phyloP scores from a whole-genome alignment of 2,888 invertebrate genomes.

The Ferdinandea cuprea region DNA sequence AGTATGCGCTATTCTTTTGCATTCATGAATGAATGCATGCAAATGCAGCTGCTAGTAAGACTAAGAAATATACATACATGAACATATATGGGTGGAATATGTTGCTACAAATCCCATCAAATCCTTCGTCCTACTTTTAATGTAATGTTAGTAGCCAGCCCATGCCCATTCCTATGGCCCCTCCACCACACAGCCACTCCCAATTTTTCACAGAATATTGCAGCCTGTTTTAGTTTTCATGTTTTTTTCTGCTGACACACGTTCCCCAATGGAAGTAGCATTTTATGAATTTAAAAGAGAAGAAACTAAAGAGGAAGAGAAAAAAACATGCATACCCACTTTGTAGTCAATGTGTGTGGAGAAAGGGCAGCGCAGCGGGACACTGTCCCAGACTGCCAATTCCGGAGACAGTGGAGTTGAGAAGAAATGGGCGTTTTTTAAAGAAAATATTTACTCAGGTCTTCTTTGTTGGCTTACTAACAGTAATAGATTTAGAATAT shows the following conservation, averaged over 20 bases:
- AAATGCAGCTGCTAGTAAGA: slow-evolving; percentile 44
- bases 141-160: slow-evolving; percentile 4
- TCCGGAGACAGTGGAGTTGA: slow-evolving; percentile 35
- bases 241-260: slow-evolving; percentile 67
- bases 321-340: slow-evolving; percentile 50
- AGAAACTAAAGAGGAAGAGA: slow-evolving; percentile 11
- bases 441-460: not conserved
- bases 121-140: slow-evolving; percentile 63
- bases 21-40: slow-evolving; percentile 70
- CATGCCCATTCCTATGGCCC: not conserved
- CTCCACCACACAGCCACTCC: not conserved
- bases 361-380: slow-evolving; percentile 44
- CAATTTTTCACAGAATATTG: not conserved
- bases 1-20: slow-evolving; percentile 60
- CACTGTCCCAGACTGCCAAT: slow-evolving; percentile 13
- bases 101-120: slow-evolving; percentile 62
- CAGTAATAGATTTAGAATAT: no score
- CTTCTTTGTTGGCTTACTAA: no score
- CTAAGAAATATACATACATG: not conserved
- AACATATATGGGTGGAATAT: slow-evolving; percentile 29
- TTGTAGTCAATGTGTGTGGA: slow-evolving; percentile 40
- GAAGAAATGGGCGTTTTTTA: not conserved
- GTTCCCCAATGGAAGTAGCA: slow-evolving; percentile 55
- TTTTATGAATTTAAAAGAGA: slow-evolving; percentile 71
- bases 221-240: slow-evolving; percentile 65